A percentile compares a stretch with the other conserved stretches of the same genome.
Conservation (phyloP, 35 echinoderm and acorn worm species). For the Apostichopus californicus region DNA sequence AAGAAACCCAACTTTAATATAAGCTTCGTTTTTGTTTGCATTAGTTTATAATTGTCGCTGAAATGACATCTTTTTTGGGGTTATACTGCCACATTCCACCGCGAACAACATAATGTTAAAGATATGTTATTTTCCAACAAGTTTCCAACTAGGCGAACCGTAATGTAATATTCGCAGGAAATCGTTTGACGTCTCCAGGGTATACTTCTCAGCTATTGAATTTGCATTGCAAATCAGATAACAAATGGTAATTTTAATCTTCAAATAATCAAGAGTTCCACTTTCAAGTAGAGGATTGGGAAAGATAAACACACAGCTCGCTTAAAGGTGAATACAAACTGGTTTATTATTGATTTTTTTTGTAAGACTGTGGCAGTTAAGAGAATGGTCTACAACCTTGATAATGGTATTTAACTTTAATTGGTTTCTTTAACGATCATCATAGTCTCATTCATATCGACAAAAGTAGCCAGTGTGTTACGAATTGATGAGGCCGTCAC, state of each 20-base stretch:
- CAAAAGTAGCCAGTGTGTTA: no score
- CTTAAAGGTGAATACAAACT: background rate
- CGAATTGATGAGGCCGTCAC: no score
- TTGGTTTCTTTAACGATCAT: no score
- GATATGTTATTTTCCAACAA: background rate
- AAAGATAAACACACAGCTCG: background rate
- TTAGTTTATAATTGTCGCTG: background rate
- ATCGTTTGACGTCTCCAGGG: background rate
- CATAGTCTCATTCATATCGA: no score
- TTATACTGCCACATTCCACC: background rate
- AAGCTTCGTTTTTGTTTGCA: background rate
- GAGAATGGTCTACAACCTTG: no score
- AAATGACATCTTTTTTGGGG: background rate
- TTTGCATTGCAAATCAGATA: background rate
- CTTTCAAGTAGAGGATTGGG: background rate
- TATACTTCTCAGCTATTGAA: background rate
- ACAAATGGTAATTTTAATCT: background rate
- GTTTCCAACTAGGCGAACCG: background rate
- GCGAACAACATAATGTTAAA: background rate
- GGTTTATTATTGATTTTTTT: background rate
- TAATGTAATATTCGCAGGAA: background rate
- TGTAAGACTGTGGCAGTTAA: background rate
- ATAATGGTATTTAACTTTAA: no score
- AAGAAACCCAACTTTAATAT: background rate
- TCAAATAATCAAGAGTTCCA: background rate